A percentile compares a stretch with the other conserved stretches of the same genome.
Conservation (phyloP, 1,140 invertebrate species). For the Andrena cerasifolii region DNA sequence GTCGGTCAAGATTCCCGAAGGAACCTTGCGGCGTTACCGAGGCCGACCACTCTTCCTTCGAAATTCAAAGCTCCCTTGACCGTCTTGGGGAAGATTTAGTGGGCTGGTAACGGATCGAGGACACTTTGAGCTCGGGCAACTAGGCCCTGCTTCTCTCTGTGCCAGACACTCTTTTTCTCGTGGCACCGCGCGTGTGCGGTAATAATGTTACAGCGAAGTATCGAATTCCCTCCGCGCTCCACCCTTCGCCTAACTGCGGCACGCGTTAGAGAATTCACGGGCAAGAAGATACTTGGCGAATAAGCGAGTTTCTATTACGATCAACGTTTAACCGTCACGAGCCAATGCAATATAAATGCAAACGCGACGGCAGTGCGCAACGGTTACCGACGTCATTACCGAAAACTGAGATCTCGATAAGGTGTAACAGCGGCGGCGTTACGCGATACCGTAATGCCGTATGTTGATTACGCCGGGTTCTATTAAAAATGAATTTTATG, state of each 20-base stretch:
- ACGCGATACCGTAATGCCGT: slow-evolving; percentile 41
- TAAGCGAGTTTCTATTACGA: too few relatives aligned
- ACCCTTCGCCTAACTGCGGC: too few relatives aligned
- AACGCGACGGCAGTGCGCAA: not conserved
- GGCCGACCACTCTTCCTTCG: slow-evolving; percentile 46
- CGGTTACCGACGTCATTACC: slow-evolving; percentile 1
- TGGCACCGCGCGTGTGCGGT: not conserved
- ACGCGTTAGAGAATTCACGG: not conserved
- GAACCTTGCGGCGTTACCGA: slow-evolving; percentile 27
- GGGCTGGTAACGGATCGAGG: slow-evolving; percentile 41
- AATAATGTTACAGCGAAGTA: not conserved
- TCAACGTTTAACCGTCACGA: not conserved
- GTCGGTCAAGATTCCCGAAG: slow-evolving; percentile 65
- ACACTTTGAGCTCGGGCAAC: slow-evolving; percentile 23
- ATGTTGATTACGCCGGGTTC: slow-evolving; percentile 59
- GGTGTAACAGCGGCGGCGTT: slow-evolving; percentile 10
- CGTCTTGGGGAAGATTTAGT: slow-evolving; percentile 53
- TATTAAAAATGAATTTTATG: slow-evolving; percentile 74
- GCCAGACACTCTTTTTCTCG: not conserved
- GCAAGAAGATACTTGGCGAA: too few relatives aligned
- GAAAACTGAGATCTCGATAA: too few relatives aligned
- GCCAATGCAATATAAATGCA: not conserved
- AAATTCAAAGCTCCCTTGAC: slow-evolving; percentile 53
- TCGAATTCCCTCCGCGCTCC: not conserved
- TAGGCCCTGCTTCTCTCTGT: slow-evolving; percentile 13